Evolutionary conservation across 2,113 vertebrate species (phyloP).

Genomic region (Limnothrissa miodon): DNA sequence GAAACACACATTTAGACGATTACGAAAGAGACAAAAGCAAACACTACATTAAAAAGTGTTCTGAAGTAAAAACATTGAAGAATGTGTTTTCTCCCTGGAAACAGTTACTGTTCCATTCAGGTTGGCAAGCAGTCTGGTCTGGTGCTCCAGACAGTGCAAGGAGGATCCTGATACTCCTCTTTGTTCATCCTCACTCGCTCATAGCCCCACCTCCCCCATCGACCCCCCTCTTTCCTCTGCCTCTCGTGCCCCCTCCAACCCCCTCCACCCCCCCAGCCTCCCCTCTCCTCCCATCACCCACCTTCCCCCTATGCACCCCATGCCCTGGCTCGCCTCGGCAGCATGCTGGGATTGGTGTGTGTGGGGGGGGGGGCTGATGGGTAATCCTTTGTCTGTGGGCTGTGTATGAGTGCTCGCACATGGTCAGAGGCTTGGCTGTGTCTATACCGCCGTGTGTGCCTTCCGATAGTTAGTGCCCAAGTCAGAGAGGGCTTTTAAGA

Average conservation of each 20-base stretch:
- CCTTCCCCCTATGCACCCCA: constrained; percentile 28
- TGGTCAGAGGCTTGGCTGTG: background rate
- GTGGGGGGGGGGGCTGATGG: background rate
- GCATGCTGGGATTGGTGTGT: too few relatives aligned
- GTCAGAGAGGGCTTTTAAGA: background rate
- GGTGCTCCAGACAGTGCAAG: background rate
- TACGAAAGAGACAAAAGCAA: background rate
- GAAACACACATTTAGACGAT: too few relatives aligned
- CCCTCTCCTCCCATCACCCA: background rate
- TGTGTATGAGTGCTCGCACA: background rate
- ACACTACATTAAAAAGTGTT: background rate
- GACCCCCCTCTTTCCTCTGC: constrained; percentile 8
- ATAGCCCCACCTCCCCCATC: constrained; percentile 32
- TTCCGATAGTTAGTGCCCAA: background rate
- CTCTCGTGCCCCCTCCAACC: background rate
- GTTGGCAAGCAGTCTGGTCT: background rate
- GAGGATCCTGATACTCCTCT: constrained; percentile 2
- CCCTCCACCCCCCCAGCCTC: constrained; percentile 5
- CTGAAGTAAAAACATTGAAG: background rate
- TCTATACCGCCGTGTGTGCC: background rate
- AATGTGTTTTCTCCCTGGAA: background rate
- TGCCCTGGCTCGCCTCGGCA: background rate
- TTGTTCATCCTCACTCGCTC: background rate
- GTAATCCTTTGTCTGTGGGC: constrained; percentile 23
- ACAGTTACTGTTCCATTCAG: background rate